These are phyloP conservation scores for Cyclargus thomasi DNA, from an alignment of 1,140 invertebrate genomes.

Conservation along the genomic window DNA sequence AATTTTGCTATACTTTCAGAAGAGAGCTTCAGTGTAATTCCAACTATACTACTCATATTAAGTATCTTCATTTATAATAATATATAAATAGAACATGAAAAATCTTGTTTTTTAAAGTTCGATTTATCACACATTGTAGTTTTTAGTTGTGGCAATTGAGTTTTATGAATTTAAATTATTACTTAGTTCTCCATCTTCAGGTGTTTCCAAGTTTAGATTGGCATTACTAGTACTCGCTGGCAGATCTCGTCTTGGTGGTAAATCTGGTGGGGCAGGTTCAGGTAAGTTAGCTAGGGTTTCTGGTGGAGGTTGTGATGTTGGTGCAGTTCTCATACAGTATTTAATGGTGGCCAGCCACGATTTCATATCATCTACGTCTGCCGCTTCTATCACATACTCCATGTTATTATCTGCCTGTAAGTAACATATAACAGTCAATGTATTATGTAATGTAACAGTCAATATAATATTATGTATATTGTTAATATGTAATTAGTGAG, in stretches of 20 bases:
- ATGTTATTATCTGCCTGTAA: conserved; percentile 88
- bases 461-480: too few relatives aligned
- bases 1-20: too few relatives aligned
- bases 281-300: conserved; percentile 61
- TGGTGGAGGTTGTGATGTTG: conserved; percentile 75
- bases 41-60: too few relatives aligned
- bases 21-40: too few relatives aligned
- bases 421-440: neutral
- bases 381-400: conserved; percentile 97
- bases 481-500: too few relatives aligned
- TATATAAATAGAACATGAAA: too few relatives aligned
- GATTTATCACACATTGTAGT: too few relatives aligned
- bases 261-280: conserved; percentile 66
- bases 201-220: conserved; percentile 57
- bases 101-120: too few relatives aligned
- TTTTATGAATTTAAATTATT: conserved; percentile 14
- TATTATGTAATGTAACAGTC: conserved; percentile 15
- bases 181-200: conserved; percentile 62
- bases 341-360: conserved; percentile 91
- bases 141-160: neutral
- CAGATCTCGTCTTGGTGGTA: conserved; percentile 64
- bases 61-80: too few relatives aligned
- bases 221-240: conserved; percentile 64
- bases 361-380: conserved; percentile 91
- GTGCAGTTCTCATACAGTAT: conserved; percentile 85